Percentiles rank a stretch among this genome's conserved stretches.
Conservation (phyloP, 2,797 vertebrate species). For the Enteromius fasciolatus region DNA sequence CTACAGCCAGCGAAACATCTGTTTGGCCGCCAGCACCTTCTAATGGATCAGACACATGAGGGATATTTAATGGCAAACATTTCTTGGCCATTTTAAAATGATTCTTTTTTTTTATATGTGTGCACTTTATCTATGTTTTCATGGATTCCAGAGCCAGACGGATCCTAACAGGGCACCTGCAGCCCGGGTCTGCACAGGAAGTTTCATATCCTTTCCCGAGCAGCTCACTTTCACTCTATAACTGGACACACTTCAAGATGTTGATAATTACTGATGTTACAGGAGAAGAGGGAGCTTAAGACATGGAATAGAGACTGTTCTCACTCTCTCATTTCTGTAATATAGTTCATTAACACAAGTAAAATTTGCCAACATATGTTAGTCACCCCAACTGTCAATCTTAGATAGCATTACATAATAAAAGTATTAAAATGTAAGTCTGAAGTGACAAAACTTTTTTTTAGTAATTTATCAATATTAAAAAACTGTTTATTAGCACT, state of each 20-base stretch:
- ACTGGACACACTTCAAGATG: conserved; percentile 78
- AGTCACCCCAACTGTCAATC: background rate
- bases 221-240: conserved; percentile 78
- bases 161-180: conserved; percentile 82
- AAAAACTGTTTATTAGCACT: background rate
- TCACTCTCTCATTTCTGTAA: conserved; percentile 30
- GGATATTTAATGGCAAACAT: conserved; percentile 73
- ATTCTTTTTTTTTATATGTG: background rate
- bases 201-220: conserved; percentile 86
- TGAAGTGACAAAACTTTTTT: background rate
- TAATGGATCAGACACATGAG: conserved; percentile 74
- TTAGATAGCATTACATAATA: background rate
- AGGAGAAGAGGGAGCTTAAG: conserved; percentile 55
- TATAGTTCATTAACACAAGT: conserved; percentile 3
- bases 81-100: conserved; percentile 66
- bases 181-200: conserved; percentile 83
- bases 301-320: background rate
- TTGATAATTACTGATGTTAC: conserved; percentile 76
- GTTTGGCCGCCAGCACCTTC: conserved; percentile 80
- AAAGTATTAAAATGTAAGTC: background rate
- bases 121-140: conserved; percentile 64
- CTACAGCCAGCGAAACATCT: conserved; percentile 80
- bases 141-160: conserved; percentile 78
- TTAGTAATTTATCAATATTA: background rate
- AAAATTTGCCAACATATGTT: background rate